phyloP scores from a whole-genome alignment of 2,888 invertebrate species.

The Diploptera punctata region DNA sequence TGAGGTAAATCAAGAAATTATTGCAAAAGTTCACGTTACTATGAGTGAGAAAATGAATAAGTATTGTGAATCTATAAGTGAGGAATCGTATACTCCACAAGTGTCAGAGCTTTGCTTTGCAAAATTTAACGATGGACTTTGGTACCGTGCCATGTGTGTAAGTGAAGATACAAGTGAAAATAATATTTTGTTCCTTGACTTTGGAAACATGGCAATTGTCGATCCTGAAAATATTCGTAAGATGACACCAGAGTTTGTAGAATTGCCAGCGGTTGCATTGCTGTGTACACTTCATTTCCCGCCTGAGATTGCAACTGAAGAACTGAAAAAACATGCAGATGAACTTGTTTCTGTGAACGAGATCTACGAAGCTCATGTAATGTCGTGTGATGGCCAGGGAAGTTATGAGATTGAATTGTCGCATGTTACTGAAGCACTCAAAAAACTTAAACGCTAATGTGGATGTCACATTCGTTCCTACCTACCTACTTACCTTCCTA shows the following conservation, averaged over 20 bases:
- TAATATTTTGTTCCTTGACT: conserved; percentile 4
- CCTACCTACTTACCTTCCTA: too few species aligned
- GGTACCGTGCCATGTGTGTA: conserved; percentile 15
- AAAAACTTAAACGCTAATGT: too few species aligned
- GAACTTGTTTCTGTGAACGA: not conserved
- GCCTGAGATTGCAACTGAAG: not conserved
- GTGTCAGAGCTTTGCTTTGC: not conserved
- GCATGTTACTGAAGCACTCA: conserved; percentile 6
- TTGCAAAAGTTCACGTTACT: not conserved
- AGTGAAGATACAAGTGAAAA: not conserved
- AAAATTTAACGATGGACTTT: not conserved
- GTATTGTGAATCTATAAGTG: not conserved
- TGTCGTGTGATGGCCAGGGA: not conserved
- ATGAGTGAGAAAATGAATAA: not conserved
- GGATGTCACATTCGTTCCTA: too few species aligned
- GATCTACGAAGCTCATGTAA: not conserved
- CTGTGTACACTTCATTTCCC: not conserved
- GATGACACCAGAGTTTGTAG: not conserved
- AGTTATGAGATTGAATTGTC: not conserved
- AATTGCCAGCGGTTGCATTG: conserved; percentile 3
- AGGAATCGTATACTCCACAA: not conserved
- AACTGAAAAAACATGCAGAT: not conserved
- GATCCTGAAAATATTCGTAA: not conserved
- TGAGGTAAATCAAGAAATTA: not conserved
- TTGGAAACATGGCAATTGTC: not conserved